A percentile compares a stretch with the other conserved stretches of the same genome.
Evolutionary conservation across 2,888 invertebrate genomes (phyloP).

Genomic region (Tribolium freemani): DNA sequence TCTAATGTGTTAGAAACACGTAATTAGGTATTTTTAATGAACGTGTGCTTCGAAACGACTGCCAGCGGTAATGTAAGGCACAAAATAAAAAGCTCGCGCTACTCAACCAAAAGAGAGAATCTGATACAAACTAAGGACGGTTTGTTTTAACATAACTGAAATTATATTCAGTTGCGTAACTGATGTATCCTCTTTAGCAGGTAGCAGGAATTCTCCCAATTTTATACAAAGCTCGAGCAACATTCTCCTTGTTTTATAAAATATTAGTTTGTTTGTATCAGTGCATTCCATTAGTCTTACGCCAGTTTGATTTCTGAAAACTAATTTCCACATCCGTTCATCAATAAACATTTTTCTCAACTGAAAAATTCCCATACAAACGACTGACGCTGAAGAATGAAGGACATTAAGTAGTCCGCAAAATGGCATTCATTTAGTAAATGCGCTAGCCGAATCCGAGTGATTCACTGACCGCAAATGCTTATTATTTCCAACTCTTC

Average conservation of each 20-base stretch:
- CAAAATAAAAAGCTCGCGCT: constrained; percentile 18
- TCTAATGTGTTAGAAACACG: constrained; percentile 15
- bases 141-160: neutral
- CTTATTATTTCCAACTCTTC: constrained; percentile 35
- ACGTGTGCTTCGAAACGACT: constrained; percentile 10
- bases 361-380: constrained; percentile 29
- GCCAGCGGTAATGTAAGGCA: constrained; percentile 18
- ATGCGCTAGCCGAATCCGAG: constrained; percentile 34
- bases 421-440: constrained; percentile 25
- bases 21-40: constrained; percentile 27
- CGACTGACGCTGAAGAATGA: constrained; percentile 38
- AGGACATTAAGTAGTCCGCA: constrained; percentile 37
- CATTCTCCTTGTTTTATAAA: constrained; percentile 25
- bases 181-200: neutral
- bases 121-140: neutral
- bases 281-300: constrained; percentile 27
- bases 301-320: constrained; percentile 46
- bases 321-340: constrained; percentile 52
- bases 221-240: neutral
- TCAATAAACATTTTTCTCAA: constrained; percentile 24
- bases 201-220: constrained; percentile 10
- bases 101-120: constrained; percentile 10
- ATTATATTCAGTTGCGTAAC: constrained; percentile 13
- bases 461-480: constrained; percentile 52
- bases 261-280: constrained; percentile 23